Conservation (phyloP, 2,797 vertebrate genomes). For the Sparidentex hasta region DNA sequence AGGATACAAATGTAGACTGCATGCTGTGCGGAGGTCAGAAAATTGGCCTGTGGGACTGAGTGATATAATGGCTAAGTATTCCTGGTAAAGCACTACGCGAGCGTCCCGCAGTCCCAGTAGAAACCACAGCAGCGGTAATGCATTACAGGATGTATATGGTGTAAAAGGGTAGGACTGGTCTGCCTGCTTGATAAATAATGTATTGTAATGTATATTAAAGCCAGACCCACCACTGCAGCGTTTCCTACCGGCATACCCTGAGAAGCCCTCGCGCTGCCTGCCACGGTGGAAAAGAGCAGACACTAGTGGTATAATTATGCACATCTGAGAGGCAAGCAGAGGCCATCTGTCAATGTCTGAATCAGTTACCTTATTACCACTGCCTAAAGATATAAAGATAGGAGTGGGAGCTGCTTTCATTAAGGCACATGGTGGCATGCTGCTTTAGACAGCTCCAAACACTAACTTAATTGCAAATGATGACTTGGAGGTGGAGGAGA, state of each 20-base stretch:
- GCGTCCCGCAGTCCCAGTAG: conserved; percentile 80
- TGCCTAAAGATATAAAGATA: conserved; percentile 86
- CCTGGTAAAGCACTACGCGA: conserved; percentile 84
- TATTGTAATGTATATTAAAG: conserved; percentile 88
- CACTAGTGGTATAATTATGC: conserved; percentile 84
- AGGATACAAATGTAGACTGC: conserved; percentile 70
- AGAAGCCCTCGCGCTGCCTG: conserved; percentile 71
- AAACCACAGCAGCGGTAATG: conserved; percentile 83
- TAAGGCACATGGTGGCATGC: conserved; percentile 80
- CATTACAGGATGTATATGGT: conserved; percentile 84
- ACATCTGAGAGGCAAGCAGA: conserved; percentile 84
- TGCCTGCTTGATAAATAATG: conserved; percentile 86
- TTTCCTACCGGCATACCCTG: conserved; percentile 73
- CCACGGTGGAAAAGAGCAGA: conserved; percentile 80
- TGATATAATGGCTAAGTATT: conserved; percentile 85
- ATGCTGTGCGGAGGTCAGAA: conserved; percentile 79
- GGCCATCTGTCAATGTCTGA: conserved; percentile 88
- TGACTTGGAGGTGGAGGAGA: conserved; percentile 75
- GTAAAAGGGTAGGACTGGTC: conserved; percentile 80
- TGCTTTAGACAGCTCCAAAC: conserved; percentile 79
- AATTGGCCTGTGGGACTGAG: conserved; percentile 81
- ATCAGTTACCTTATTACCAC: conserved; percentile 87
- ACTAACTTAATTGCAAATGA: conserved; percentile 83
- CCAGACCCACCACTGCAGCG: conserved; percentile 73
- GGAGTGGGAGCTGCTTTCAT: conserved; percentile 84